A percentile compares a stretch with the other conserved stretches of the same genome.
Evolutionary conservation across 2,888 invertebrate genomes (phyloP).

Genomic region (Notocelia uddmanniana): DNA sequence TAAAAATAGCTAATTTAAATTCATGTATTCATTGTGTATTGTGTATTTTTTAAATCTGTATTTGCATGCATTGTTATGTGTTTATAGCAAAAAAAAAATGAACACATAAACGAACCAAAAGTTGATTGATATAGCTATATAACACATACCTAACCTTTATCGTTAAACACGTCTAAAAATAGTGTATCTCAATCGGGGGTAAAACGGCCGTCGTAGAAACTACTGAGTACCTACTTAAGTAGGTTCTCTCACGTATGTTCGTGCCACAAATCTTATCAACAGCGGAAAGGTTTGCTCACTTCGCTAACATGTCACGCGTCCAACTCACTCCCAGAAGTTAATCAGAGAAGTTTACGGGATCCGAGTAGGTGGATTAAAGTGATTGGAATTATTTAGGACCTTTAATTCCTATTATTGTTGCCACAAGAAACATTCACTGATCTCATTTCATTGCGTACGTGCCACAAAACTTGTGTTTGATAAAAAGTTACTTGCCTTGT

Average conservation of each 20-base stretch:
- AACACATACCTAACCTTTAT: no score
- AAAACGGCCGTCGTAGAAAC: neutral
- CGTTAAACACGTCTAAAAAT: no score
- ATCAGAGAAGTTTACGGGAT: slow-evolving; percentile 70
- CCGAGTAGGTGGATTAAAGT: slow-evolving; percentile 60
- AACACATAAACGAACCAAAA: no score
- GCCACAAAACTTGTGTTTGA: slow-evolving; percentile 17
- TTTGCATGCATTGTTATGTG: no score
- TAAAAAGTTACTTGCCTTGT: slow-evolving; percentile 16
- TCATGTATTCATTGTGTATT: no score
- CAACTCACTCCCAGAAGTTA: slow-evolving; percentile 67
- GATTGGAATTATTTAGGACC: slow-evolving; percentile 70
- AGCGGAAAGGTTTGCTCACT: slow-evolving; percentile 52
- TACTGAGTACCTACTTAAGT: slow-evolving; percentile 27
- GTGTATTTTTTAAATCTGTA: no score
- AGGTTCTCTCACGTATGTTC: slow-evolving; percentile 24
- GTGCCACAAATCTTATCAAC: slow-evolving; percentile 47
- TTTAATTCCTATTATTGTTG: slow-evolving; percentile 58
- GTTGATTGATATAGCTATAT: no score
- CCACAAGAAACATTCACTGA: slow-evolving; percentile 51
- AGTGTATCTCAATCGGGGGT: neutral
- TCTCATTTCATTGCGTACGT: slow-evolving; percentile 47
- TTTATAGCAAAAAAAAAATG: no score
- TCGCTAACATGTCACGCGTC: slow-evolving; percentile 68
- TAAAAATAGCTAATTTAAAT: no score